These are phyloP conservation scores for Onthophagus sagittarius DNA, from an alignment of 2,888 invertebrate genomes.

Conservation along the genomic window DNA sequence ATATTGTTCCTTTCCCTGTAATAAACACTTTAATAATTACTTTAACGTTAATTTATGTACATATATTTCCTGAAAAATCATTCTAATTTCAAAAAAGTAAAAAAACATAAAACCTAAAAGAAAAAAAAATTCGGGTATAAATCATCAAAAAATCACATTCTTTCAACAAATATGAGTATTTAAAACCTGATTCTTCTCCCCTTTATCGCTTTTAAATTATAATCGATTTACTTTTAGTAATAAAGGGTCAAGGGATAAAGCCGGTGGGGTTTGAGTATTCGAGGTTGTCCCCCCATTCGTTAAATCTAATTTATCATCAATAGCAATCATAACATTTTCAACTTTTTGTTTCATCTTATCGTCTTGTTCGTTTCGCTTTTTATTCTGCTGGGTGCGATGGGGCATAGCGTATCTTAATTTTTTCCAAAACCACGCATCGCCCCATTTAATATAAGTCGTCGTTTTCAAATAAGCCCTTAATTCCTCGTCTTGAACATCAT, in stretches of 20 bases:
- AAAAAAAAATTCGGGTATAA: no score
- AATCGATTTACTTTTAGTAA: conserved; percentile 15
- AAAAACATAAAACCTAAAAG: conserved; percentile 5
- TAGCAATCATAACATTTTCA: conserved; percentile 17
- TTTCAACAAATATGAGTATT: conserved; percentile 8
- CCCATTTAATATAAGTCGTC: conserved; percentile 80
- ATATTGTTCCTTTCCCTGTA: no score
- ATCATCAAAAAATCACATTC: neutral
- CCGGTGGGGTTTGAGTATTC: conserved; percentile 35
- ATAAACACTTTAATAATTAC: no score
- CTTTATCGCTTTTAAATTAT: neutral
- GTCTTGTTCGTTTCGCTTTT: neutral
- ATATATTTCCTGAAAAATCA: no score
- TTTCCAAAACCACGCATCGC: conserved; percentile 79
- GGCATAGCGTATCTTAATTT: conserved; percentile 72
- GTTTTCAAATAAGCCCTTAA: conserved; percentile 66
- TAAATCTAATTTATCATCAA: conserved; percentile 38
- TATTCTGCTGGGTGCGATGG: neutral
- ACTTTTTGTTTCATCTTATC: neutral
- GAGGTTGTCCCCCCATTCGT: conserved; percentile 35
- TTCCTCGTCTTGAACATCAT: conserved; percentile 57
- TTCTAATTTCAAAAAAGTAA: no score
- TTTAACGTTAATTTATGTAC: no score
- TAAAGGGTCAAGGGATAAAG: conserved; percentile 24
- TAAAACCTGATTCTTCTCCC: neutral